These are phyloP conservation scores for Nymphalis polychloros DNA, from an alignment of 2,888 invertebrate genomes.

Conservation along the genomic window DNA sequence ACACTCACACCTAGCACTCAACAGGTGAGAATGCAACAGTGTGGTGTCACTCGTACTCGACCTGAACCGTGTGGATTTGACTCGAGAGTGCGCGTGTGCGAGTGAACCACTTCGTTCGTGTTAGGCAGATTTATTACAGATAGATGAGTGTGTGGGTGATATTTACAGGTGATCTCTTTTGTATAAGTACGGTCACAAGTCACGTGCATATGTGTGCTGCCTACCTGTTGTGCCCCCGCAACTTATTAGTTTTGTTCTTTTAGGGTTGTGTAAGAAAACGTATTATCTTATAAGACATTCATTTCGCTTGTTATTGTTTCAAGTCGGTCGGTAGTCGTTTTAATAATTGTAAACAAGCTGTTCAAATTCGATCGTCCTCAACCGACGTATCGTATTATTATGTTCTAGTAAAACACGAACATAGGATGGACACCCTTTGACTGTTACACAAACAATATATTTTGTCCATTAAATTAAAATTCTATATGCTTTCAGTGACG, in stretches of 20 bases:
- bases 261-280: constrained; percentile 65
- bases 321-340: constrained; percentile 46
- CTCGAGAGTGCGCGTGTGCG: constrained; percentile 56
- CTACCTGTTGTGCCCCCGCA: constrained; percentile 76
- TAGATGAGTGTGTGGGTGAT: constrained; percentile 52
- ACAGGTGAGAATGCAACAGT: constrained; percentile 78
- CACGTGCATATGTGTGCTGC: constrained; percentile 64
- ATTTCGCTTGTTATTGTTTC: constrained; percentile 54
- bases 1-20: constrained; percentile 62
- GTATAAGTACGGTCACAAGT: constrained; percentile 74
- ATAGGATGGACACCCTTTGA: too few relatives aligned
- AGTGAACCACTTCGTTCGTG: constrained; percentile 76
- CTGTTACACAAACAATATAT: too few relatives aligned
- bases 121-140: constrained; percentile 70
- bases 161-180: constrained; percentile 67
- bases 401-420: not conserved
- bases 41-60: constrained; percentile 69
- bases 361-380: constrained; percentile 37
- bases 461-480: too few relatives aligned
- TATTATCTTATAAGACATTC: constrained; percentile 58
- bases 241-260: constrained; percentile 69
- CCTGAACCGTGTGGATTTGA: constrained; percentile 72
- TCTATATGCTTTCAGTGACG: too few relatives aligned
- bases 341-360: constrained; percentile 44
- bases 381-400: constrained; percentile 12